These are phyloP conservation scores for Phataginus tetradactyla DNA, from an alignment of 2,797 vertebrate species.

Conservation along the genomic window DNA sequence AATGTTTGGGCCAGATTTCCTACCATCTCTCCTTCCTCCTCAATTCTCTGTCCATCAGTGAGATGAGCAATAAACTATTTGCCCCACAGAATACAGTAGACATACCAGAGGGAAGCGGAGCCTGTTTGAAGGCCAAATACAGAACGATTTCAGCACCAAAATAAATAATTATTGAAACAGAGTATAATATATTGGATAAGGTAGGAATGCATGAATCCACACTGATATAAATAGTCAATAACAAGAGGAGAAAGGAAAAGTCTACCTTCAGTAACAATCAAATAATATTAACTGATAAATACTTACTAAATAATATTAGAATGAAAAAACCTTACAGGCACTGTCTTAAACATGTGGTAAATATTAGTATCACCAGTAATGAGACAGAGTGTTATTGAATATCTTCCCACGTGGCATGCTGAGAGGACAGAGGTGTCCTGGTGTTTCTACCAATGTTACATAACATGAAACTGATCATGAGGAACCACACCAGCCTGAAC, in stretches of 20 bases:
- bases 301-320: not conserved
- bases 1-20: not conserved
- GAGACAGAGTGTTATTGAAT: not conserved
- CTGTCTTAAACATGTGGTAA: not conserved
- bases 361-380: not conserved
- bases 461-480: not conserved
- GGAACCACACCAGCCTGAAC: not conserved
- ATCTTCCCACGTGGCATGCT: not conserved
- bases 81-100: not conserved
- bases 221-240: not conserved
- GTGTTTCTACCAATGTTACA: not conserved
- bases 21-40: not conserved
- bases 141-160: not conserved
- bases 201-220: not conserved
- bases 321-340: not conserved
- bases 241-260: not conserved
- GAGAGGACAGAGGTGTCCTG: fast-evolving
- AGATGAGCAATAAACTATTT: not conserved
- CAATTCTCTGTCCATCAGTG: not conserved
- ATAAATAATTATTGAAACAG: not conserved
- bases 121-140: not conserved
- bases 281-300: not conserved
- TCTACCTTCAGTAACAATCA: not conserved
- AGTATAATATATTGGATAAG: not conserved
- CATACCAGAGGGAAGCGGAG: not conserved